These are phyloP conservation scores for Liodrosophila aerea DNA, from an alignment of 2,888 invertebrate species.

Conservation along the genomic window DNA sequence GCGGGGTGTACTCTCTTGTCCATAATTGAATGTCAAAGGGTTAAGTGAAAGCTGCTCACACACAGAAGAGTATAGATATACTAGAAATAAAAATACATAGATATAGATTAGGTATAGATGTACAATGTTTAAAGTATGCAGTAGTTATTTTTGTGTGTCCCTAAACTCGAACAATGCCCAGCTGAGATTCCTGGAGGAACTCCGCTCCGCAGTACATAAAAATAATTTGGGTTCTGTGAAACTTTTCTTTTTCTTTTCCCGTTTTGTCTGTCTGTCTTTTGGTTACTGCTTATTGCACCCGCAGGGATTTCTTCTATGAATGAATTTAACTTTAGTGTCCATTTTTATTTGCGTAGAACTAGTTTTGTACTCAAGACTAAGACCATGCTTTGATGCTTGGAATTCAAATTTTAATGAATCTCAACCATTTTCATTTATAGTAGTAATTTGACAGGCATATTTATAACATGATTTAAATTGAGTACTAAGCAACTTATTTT, in stretches of 20 bases:
- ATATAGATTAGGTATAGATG: neutral
- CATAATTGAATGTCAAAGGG: conserved; percentile 71
- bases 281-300: conserved; percentile 59
- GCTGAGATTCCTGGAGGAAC: conserved; percentile 11
- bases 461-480: too few relatives aligned
- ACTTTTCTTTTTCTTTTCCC: conserved; percentile 32
- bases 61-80: neutral
- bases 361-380: conserved; percentile 9
- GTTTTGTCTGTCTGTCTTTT: conserved; percentile 24
- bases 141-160: conserved; percentile 43
- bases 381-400: too few relatives aligned
- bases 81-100: conserved; percentile 1
- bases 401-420: too few relatives aligned
- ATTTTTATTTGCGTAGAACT: conserved; percentile 26
- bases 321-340: conserved; percentile 24
- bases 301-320: conserved; percentile 38
- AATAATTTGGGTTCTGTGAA: conserved; percentile 44
- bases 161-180: conserved; percentile 27
- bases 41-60: conserved; percentile 53
- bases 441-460: too few relatives aligned
- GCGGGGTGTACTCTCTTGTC: conserved; percentile 24
- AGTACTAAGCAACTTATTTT: too few relatives aligned
- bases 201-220: conserved; percentile 47
- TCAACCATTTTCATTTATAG: too few relatives aligned
- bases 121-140: conserved; percentile 37